phyloP scores from a whole-genome alignment of 2,113 vertebrate species.

The Ploceus nigricollis region DNA sequence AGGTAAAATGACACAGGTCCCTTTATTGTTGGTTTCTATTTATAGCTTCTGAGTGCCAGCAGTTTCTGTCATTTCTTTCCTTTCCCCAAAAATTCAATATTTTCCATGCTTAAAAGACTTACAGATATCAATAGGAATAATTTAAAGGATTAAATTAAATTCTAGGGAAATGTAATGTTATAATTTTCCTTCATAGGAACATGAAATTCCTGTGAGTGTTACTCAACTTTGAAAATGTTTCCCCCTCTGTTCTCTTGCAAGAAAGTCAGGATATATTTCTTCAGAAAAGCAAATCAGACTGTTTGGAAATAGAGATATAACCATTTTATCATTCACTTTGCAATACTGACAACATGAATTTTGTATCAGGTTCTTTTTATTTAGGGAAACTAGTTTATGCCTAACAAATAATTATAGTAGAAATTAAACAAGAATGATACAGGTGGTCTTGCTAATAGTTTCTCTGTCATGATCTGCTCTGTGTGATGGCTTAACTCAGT shows the following conservation, averaged over 20 bases:
- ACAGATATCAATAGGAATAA: background rate
- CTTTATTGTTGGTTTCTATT: background rate
- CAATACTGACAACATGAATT: background rate
- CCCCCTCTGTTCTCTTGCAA: background rate
- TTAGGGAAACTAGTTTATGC: background rate
- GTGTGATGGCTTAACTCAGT: background rate
- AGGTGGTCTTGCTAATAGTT: background rate
- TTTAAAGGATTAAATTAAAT: background rate
- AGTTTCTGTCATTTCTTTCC: background rate
- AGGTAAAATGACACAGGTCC: background rate
- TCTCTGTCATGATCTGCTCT: background rate
- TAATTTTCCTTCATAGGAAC: background rate
- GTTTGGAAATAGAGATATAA: background rate
- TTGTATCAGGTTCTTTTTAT: background rate
- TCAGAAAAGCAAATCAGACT: background rate
- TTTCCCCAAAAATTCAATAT: rapidly evolving
- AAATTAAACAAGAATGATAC: background rate
- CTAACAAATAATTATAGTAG: background rate
- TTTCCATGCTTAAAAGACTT: background rate
- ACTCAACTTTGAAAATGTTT: background rate
- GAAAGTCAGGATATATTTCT: background rate
- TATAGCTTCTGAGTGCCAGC: background rate
- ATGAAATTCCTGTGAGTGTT: background rate
- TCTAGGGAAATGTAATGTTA: background rate
- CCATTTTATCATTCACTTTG: background rate